Percentiles rank a stretch among this genome's conserved stretches.
phyloP scores from a whole-genome alignment of 2,797 vertebrate species.

The Astyanax mexicanus region DNA sequence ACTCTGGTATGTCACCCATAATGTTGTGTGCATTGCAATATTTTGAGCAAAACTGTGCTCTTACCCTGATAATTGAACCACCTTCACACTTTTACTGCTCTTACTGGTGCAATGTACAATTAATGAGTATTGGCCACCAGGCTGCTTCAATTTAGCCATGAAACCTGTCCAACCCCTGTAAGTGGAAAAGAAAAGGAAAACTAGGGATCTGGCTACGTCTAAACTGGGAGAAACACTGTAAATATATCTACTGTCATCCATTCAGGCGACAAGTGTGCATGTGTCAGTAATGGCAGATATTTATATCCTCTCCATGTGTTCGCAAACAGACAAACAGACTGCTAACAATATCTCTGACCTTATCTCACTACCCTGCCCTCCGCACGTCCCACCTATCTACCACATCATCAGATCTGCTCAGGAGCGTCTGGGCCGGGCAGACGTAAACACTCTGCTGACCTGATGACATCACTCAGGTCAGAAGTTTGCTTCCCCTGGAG shows the following conservation, averaged over 20 bases:
- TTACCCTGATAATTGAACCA: too few relatives aligned
- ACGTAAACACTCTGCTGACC: slow-evolving; percentile 43
- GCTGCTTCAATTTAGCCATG: too few relatives aligned
- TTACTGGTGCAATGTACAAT: too few relatives aligned
- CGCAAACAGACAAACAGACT: not conserved
- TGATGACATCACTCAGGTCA: slow-evolving; percentile 48
- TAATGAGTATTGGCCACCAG: too few relatives aligned
- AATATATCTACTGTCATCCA: not conserved
- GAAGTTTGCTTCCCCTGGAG: slow-evolving; percentile 49
- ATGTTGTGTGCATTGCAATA: too few relatives aligned
- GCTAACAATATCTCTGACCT: not conserved
- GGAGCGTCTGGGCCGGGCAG: slow-evolving; percentile 32
- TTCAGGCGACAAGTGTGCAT: not conserved
- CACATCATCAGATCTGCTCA: slow-evolving; percentile 33
- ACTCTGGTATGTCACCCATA: too few relatives aligned
- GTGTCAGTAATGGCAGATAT: not conserved
- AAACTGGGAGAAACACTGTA: too few relatives aligned
- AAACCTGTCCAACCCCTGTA: too few relatives aligned
- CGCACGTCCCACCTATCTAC: not conserved
- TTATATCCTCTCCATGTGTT: not conserved
- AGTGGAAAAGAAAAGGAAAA: too few relatives aligned
- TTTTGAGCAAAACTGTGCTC: too few relatives aligned
- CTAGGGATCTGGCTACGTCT: too few relatives aligned
- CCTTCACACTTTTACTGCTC: too few relatives aligned
- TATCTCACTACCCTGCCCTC: not conserved